Conservation (phyloP, 2,888 invertebrate genomes). For the Entomobrya multifasciata region DNA sequence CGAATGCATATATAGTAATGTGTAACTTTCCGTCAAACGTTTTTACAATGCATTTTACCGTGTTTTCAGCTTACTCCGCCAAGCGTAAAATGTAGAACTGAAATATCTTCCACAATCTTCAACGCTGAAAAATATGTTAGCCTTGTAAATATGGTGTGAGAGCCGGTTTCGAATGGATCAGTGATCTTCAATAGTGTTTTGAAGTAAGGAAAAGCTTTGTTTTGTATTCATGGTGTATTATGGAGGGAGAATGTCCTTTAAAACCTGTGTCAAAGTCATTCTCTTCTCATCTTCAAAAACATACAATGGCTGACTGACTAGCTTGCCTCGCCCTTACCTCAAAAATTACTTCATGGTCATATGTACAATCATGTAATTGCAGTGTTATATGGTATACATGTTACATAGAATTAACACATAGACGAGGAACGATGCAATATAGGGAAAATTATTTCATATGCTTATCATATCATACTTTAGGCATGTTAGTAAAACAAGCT, state of each 20-base stretch:
- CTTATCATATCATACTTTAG: too few species aligned
- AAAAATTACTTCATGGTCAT: slow-evolving; percentile 27
- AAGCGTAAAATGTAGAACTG: neutral
- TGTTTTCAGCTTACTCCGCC: neutral
- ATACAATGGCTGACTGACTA: slow-evolving; percentile 11
- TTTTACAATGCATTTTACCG: neutral
- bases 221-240: neutral
- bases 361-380: slow-evolving; percentile 2
- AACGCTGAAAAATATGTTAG: too few species aligned
- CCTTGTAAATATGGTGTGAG: neutral
- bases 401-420: too few species aligned
- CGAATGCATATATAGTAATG: neutral
- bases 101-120: neutral
- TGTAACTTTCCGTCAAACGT: neutral
- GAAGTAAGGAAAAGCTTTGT: neutral
- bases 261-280: slow-evolving; percentile 69
- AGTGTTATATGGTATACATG: too few species aligned
- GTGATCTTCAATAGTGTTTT: neutral
- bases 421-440: too few species aligned
- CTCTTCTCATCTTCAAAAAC: neutral
- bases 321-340: slow-evolving; percentile 14
- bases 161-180: slow-evolving; percentile 29
- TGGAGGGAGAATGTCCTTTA: slow-evolving; percentile 56
- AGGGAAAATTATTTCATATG: too few species aligned
- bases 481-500: neutral